phyloP scores from a whole-genome alignment of 2,113 vertebrate genomes.

The Cettia cetti region DNA sequence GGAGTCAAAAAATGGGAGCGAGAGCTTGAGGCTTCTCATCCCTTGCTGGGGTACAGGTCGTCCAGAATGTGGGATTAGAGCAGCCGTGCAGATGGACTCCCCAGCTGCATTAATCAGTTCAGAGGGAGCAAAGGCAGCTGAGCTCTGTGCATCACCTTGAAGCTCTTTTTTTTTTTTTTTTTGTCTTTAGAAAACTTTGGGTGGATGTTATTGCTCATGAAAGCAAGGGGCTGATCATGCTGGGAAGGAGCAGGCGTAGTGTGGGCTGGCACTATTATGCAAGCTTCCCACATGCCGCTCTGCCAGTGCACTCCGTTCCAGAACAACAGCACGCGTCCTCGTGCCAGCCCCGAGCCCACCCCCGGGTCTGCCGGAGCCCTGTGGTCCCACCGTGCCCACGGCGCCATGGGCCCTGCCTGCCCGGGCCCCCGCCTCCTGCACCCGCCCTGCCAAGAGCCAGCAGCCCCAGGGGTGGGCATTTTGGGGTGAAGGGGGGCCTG shows the following conservation, averaged over 20 bases:
- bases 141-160: slow-evolving; percentile 42
- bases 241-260: slow-evolving; percentile 60
- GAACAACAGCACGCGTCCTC: slow-evolving; percentile 36
- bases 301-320: slow-evolving; percentile 54
- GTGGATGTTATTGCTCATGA: slow-evolving; percentile 37
- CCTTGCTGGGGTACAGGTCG: neutral
- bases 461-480: neutral
- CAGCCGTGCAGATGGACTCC: neutral
- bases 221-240: slow-evolving; percentile 23
- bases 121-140: slow-evolving; percentile 31
- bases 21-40: neutral
- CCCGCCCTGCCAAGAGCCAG: neutral
- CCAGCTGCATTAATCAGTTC: neutral
- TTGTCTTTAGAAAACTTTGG: slow-evolving; percentile 16
- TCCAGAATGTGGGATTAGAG: neutral
- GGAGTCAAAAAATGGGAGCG: neutral
- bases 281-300: slow-evolving; percentile 57
- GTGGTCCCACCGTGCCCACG: neutral
- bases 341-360: slow-evolving; percentile 44
- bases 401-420: accelerated
- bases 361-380: slow-evolving; percentile 38
- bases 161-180: neutral
- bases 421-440: neutral
- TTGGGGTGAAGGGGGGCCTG: accelerated
- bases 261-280: slow-evolving; percentile 64